Evolutionary conservation across 2,888 invertebrate genomes (phyloP).

Genomic region (Sinohyriopsis cumingii): DNA sequence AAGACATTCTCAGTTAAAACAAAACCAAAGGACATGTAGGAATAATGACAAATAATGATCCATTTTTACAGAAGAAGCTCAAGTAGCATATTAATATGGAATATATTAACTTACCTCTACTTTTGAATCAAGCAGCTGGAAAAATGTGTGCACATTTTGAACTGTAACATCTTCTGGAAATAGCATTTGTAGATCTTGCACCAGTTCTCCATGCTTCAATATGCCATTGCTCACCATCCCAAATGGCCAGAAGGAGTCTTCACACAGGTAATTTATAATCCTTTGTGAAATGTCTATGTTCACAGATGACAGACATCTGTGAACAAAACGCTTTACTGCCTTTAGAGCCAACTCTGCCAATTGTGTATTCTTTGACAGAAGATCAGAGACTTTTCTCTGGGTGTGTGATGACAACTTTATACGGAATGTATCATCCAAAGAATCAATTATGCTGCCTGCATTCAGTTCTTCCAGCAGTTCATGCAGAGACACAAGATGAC

Average conservation of each 20-base stretch:
- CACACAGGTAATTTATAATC: conserved; percentile 25
- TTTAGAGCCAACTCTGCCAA: conserved; percentile 19
- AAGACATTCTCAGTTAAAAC: too few species aligned
- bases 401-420: conserved; percentile 18
- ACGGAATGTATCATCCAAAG: conserved; percentile 25
- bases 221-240: too few species aligned
- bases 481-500: conserved; percentile 38
- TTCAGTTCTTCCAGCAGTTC: conserved; percentile 36
- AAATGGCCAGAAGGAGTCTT: conserved; percentile 38
- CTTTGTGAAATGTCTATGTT: conserved; percentile 15
- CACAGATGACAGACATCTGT: conserved; percentile 31
- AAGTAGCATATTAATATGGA: too few species aligned
- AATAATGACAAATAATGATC: too few species aligned
- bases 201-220: too few species aligned
- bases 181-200: too few species aligned
- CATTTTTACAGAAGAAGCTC: too few species aligned
- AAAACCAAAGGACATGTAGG: too few species aligned
- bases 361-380: conserved; percentile 4
- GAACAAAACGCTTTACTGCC: conserved; percentile 36
- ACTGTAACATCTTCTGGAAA: too few species aligned
- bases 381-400: conserved; percentile 10
- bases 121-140: too few species aligned
- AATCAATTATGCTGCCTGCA: conserved; percentile 34
- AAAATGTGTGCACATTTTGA: too few species aligned
- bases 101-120: too few species aligned